Evolutionary conservation across 1,140 invertebrate species (phyloP), one percentile per base, ranked within the genome.

Genomic region (Coboldia fuscipes): DNA sequence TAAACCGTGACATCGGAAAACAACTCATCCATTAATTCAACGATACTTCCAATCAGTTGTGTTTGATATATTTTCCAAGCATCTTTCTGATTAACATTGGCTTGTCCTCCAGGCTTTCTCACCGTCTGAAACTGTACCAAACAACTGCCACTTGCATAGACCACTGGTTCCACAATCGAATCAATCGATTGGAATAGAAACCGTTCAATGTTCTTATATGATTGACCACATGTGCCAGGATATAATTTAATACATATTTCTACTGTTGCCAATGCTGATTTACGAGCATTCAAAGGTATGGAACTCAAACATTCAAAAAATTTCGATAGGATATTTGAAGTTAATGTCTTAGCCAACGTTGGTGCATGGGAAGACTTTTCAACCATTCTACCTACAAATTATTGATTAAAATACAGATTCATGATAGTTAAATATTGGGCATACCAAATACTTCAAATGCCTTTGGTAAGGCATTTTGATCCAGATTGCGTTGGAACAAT

Each of bases 21-120:
- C 9, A 35, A n/a, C 10, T 15, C 16, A 35, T 41, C 33, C 27
- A 39, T 26, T 4, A 35, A 10, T 5, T 14, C 19, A 31, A 39
- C 37, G 14, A 41, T 14, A 32, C 33, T 34, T 8, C 37, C 35
- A 10, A 41, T 4, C 5, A 41, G 14, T 28, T 37, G 31, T 13
- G 29, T 12, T 23, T 41, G 40, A 27, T 36, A 36, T 12, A 33
- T 34, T 29, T 26, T 16, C 39, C 39, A 41, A n/a, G 37, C 24
- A 13, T 18, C 23, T 34, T 38, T 38, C 4, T 35, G 26, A 13
- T 20, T 41, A 14, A 28, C n/a, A 16, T 37, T 34, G 10, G 15
- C 18, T 14, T 16, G 19, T n/a, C 34, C 33, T 3, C 37, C 37
- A 7, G 34, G 37, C 10, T 18, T 4, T 19, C 19, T 35, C 14